Evolutionary conservation across 1,140 invertebrate species (phyloP), one percentile per base, ranked within the genome.

Genomic region (Diachasma alloeum): DNA sequence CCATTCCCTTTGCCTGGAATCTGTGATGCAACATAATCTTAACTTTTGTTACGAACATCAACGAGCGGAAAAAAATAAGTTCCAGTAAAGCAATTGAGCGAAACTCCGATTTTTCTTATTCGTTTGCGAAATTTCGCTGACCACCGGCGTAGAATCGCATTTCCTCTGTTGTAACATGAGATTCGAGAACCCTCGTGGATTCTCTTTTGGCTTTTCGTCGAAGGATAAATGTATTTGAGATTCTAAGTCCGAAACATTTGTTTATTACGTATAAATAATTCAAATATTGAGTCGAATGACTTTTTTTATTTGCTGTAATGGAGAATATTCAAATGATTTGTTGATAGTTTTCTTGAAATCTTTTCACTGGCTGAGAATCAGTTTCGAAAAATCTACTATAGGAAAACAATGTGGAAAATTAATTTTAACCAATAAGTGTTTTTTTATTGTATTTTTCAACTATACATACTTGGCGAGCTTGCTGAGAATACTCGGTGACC

Each of bases 1-100:
- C 93, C 94, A 95, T 95, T 24, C 94, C 95, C 90, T 95, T 94
- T 17, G 93, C 92, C 84, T 96, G 94, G 84, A 96, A 95, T 87
- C 94, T 95, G 72, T 42, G 31, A 66, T 67, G 42, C 42, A 76
- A n/a, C 56, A 77, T 70, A 63, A 76, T 72, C n/a, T 67, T 69
- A 31, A 46, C 13, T 73, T 72, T 73, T 70, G 13, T 53, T 63
- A 31, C 59, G 24, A 63, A 63, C 56, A 73, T 48, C 39, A 48
- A 48, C 13, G n/a, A 53, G n/a, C 2, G 48, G 56, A 56, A 59
- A 80, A 4, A 82, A 81, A 75, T 44, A 36, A 74, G 75, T 67
- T 53, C 26, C 36, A 75, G 42, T n/a, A 74, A 46, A 72, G 24
- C 36, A 42, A 72, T n/a, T 48, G 24, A 24, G 44, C 42, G 70